phyloP scores from a whole-genome alignment of 2,888 invertebrate genomes.

The Oscheius onirici region DNA sequence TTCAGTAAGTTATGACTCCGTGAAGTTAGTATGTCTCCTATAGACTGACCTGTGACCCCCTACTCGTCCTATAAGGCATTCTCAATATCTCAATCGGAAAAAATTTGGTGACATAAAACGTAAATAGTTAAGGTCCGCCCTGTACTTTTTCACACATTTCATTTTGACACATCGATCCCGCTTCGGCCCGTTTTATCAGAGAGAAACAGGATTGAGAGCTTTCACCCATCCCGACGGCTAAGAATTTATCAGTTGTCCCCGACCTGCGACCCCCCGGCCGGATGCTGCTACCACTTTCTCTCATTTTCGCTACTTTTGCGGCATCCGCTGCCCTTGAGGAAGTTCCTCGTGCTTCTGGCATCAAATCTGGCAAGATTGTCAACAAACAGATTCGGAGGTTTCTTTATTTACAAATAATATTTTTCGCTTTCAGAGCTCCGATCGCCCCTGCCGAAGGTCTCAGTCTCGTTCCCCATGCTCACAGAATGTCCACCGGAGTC shows the following conservation, averaged over 20 bases:
- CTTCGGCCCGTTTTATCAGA: background rate
- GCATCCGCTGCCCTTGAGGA: background rate
- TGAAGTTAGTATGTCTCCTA: too few species aligned
- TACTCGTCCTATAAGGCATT: too few species aligned
- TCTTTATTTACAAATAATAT: background rate
- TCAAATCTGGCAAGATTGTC: background rate
- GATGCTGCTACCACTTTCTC: slow-evolving; percentile 11
- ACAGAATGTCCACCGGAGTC: slow-evolving; percentile 41
- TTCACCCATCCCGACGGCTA: too few species aligned
- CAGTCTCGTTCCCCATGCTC: slow-evolving; percentile 23
- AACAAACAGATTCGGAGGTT: background rate
- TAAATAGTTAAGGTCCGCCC: too few species aligned
- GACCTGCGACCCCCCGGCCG: background rate
- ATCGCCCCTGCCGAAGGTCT: slow-evolving; percentile 7
- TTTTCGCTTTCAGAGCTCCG: slow-evolving; percentile 1
- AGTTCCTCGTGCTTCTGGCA: slow-evolving; percentile 19
- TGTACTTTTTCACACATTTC: background rate
- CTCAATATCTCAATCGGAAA: too few species aligned
- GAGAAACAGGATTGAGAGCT: too few species aligned
- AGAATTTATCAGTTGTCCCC: too few species aligned
- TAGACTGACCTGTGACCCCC: too few species aligned
- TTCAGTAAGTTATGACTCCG: too few species aligned
- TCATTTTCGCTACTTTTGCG: background rate
- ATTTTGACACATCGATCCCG: background rate
- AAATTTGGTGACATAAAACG: too few species aligned